Evolutionary conservation across 2,797 vertebrate genomes (phyloP), one percentile per base, ranked within the genome.

Genomic region (Muraenolepis orangiensis): DNA sequence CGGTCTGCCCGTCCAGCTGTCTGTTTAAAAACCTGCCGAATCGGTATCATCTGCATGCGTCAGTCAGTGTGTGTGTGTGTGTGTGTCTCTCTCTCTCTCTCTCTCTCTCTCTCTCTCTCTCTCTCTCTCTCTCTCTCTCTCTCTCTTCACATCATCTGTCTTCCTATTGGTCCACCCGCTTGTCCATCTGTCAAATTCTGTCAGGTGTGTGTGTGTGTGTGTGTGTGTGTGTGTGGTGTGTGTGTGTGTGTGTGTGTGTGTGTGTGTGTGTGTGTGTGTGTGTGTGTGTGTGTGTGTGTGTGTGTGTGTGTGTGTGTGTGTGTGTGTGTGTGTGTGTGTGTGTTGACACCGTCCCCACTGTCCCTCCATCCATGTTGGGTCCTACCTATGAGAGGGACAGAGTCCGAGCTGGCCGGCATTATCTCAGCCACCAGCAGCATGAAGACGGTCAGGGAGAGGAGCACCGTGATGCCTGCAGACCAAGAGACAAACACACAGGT

Each of bases 381-480:
- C 94, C 89, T 91, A 95, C 96, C 96, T 78, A 96, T 97, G 71
- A 97, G 93, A 74, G 96, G 96, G 78, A 97, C 96, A 0, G 96
- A 97, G 90, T 97, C 96, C 46, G 96, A 97, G 26, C 96, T 97
- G 76, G 96, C 96, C 20, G 96, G 96, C 96, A 97, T 97, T 85
- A 97, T 97, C 88, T 97, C 96, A 66, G 96, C 96, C 38, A 97
- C 96, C 80, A 97, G 92, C 69, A 97, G 87, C 96, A 97, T 97
- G 89, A 97, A 97, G 67, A 97, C 96, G 0, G 96, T 97, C 71
- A 97, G 89, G n/a, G 96, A 97, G 87, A 97, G 92, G 74, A 97
- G 93, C 73, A 97, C 96, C 0, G 96, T 97, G 83, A 97, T 97
- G 74, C 96, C 96, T 97, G 86, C 23, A 75, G 66, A 67, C 14